Evolutionary conservation across 2,113 vertebrate genomes (phyloP).

Genomic region (Ciconia maguari): DNA sequence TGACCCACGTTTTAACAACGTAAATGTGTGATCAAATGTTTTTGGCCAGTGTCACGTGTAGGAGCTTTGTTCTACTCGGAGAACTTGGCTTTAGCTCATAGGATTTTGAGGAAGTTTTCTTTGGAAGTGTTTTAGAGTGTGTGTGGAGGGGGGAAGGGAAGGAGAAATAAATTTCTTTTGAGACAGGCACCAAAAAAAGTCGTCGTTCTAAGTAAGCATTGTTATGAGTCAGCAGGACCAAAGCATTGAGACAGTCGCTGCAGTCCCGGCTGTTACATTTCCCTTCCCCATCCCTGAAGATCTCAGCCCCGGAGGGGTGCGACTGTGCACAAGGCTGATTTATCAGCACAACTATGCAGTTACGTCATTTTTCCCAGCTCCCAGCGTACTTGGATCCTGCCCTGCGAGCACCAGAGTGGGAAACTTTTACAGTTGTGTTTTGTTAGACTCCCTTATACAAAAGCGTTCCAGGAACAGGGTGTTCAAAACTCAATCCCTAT

Average conservation of each 20-base stretch:
- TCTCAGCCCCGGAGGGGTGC: background rate
- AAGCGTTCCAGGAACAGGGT: background rate
- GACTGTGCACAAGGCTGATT: background rate
- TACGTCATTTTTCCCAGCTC: background rate
- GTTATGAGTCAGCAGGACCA: background rate
- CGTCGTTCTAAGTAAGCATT: background rate
- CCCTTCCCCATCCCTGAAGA: background rate
- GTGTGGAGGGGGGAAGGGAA: background rate
- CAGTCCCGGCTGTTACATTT: background rate
- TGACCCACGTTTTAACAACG: background rate
- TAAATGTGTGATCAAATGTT: background rate
- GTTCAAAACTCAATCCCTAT: background rate
- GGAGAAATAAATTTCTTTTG: background rate
- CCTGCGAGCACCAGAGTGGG: accelerated
- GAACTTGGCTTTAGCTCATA: background rate
- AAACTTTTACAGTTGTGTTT: background rate
- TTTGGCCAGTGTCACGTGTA: background rate
- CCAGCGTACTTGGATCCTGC: background rate
- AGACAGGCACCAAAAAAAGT: background rate
- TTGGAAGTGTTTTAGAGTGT: background rate
- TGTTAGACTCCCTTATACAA: background rate
- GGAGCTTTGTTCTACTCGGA: background rate
- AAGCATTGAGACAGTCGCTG: background rate
- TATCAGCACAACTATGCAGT: background rate
- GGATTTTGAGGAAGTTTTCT: background rate